A percentile compares a stretch with the other conserved stretches of the same genome.
Conservation (phyloP, 2,797 vertebrate genomes). For the Liasis olivaceus region DNA sequence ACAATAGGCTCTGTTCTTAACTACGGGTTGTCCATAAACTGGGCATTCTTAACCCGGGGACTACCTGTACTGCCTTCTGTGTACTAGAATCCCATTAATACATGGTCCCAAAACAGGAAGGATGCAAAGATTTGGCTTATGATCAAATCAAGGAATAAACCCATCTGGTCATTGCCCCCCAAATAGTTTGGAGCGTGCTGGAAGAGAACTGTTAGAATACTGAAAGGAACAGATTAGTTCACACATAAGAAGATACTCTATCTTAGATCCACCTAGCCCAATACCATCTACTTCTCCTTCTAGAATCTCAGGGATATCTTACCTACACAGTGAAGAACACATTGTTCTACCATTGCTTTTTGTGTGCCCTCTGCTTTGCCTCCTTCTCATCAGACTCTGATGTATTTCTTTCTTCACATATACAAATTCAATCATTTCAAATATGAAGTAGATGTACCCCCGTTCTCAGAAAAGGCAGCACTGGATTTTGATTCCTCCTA, state of each 20-base stretch:
- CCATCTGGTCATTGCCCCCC: not conserved
- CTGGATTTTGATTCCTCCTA: not conserved
- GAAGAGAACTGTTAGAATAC: not conserved
- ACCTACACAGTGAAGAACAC: not conserved
- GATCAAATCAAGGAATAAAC: not conserved
- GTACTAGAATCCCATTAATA: not conserved
- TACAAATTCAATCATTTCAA: too few species aligned
- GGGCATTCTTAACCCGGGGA: too few species aligned
- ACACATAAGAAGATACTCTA: not conserved
- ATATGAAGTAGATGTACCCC: not conserved
- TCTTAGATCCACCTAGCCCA: not conserved
- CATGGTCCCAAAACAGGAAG: not conserved
- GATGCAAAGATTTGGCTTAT: not conserved
- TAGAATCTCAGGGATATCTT: not conserved
- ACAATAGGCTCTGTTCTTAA: too few species aligned
- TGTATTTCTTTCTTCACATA: not conserved
- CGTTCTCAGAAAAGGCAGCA: not conserved
- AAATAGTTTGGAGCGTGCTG: not conserved
- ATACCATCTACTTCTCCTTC: not conserved
- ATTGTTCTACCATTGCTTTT: not conserved
- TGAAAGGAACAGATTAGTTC: not conserved
- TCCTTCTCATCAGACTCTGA: not conserved
- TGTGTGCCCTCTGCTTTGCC: not conserved
- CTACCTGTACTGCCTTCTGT: not conserved
- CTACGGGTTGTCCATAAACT: too few species aligned